phyloP scores from a whole-genome alignment of 2,888 invertebrate species.

The Tiliacea aurago region DNA sequence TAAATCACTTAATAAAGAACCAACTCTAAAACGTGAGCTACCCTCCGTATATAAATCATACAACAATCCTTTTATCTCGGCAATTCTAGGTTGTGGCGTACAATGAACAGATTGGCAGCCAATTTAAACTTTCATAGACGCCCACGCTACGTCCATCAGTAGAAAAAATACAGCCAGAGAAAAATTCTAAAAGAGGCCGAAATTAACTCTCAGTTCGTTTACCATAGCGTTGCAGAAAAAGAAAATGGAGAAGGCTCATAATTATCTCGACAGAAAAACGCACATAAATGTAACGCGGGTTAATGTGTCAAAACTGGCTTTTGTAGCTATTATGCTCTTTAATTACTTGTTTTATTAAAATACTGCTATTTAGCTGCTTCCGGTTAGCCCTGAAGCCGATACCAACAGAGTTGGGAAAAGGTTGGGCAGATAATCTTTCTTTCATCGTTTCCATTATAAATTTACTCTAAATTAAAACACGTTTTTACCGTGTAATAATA shows the following conservation, averaged over 20 bases:
- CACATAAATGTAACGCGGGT: neutral
- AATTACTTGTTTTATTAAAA: neutral
- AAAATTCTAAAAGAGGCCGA: slow-evolving; percentile 61
- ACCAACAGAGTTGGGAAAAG: neutral
- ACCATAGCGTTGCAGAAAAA: slow-evolving; percentile 12
- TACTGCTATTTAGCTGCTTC: neutral
- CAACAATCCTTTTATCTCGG: slow-evolving; percentile 41
- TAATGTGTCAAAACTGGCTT: neutral
- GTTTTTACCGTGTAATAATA: too few species aligned
- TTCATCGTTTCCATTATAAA: neutral
- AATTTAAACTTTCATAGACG: slow-evolving; percentile 62
- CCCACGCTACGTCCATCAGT: slow-evolving; percentile 44
- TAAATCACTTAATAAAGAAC: neutral
- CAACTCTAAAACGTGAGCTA: neutral
- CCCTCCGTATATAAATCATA: slow-evolving; percentile 10
- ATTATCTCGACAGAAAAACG: neutral
- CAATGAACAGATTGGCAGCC: slow-evolving; percentile 56
- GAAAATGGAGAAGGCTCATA: slow-evolving; percentile 32
- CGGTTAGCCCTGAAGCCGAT: neutral
- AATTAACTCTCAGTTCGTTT: slow-evolving; percentile 62
- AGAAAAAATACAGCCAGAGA: slow-evolving; percentile 45
- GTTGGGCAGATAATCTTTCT: neutral
- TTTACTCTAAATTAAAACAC: too few species aligned
- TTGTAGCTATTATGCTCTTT: neutral
- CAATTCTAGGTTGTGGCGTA: slow-evolving; percentile 22